These are phyloP conservation scores for Corydoras sp. DNA, from an alignment of 2,113 vertebrate genomes.

Conservation along the genomic window DNA sequence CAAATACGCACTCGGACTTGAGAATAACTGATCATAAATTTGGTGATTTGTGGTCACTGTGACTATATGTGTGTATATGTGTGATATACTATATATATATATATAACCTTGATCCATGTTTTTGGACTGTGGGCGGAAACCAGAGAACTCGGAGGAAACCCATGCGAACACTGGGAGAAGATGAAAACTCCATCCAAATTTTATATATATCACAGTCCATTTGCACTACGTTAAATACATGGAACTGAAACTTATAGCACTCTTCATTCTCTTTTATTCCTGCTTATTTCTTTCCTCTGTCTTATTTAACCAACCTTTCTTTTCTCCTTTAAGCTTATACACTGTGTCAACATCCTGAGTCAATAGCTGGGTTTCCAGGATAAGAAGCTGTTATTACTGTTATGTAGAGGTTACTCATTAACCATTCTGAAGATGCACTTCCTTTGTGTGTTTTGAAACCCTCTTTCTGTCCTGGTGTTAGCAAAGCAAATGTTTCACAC, in stretches of 20 bases:
- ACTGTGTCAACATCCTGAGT: constrained; percentile 37
- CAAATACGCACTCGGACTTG: too few relatives aligned
- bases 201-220: constrained; percentile 5
- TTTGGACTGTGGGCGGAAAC: too few relatives aligned
- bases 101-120: too few relatives aligned
- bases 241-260: constrained; percentile 1
- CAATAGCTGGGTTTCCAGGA: constrained; percentile 35
- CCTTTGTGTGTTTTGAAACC: constrained; percentile 25
- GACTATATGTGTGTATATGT: too few relatives aligned
- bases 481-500: constrained; percentile 34
- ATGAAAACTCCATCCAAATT: too few relatives aligned
- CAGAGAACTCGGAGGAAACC: too few relatives aligned
- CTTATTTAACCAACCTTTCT: constrained; percentile 4
- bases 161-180: too few relatives aligned
- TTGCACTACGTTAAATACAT: constrained; percentile 49
- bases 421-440: constrained; percentile 25
- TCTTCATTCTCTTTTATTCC: too few relatives aligned
- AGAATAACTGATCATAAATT: too few relatives aligned
- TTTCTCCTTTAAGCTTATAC: not conserved
- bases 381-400: constrained; percentile 22
- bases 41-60: too few relatives aligned
- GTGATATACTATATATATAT: too few relatives aligned
- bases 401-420: constrained; percentile 41
- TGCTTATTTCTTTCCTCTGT: not conserved
- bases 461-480: constrained; percentile 21